Percentiles rank a stretch among this genome's conserved stretches.
These are phyloP conservation scores for Papilio gigon DNA, from an alignment of 2,888 invertebrate genomes.

Conservation along the genomic window DNA sequence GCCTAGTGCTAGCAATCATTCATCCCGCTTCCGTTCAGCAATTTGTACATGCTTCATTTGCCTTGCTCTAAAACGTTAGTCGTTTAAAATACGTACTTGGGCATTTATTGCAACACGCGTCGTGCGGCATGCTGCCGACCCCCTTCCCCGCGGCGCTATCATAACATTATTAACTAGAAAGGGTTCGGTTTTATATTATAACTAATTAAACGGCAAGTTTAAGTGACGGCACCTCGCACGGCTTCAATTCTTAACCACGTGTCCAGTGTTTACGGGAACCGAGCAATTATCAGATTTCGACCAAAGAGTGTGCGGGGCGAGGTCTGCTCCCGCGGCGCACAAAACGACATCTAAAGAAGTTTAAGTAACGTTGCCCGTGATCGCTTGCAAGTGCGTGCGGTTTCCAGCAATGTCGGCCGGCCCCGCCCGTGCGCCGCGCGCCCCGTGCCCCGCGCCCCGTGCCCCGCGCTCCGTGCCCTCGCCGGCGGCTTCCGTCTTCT, in stretches of 20 bases:
- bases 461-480: neutral
- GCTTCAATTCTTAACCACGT: too few species aligned
- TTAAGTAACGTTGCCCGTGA: neutral
- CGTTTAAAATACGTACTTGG: neutral
- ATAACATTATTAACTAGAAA: too few species aligned
- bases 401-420: slow-evolving; percentile 24
- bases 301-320: too few species aligned
- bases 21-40: neutral
- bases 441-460: neutral
- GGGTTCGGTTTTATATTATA: too few species aligned
- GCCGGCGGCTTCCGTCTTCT: slow-evolving; percentile 27
- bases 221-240: too few species aligned
- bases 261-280: too few species aligned
- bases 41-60: neutral
- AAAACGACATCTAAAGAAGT: neutral
- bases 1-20: neutral
- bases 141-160: too few species aligned
- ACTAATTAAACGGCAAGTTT: too few species aligned
- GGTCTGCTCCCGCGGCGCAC: too few species aligned
- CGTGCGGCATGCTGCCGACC: too few species aligned
- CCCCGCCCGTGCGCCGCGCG: neutral
- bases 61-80: neutral
- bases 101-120: too few species aligned
- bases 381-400: neutral
- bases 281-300: too few species aligned